Evolutionary conservation across 2,888 invertebrate species (phyloP), one percentile per base, ranked within the genome.

Genomic region (Drosophila barbarae): DNA sequence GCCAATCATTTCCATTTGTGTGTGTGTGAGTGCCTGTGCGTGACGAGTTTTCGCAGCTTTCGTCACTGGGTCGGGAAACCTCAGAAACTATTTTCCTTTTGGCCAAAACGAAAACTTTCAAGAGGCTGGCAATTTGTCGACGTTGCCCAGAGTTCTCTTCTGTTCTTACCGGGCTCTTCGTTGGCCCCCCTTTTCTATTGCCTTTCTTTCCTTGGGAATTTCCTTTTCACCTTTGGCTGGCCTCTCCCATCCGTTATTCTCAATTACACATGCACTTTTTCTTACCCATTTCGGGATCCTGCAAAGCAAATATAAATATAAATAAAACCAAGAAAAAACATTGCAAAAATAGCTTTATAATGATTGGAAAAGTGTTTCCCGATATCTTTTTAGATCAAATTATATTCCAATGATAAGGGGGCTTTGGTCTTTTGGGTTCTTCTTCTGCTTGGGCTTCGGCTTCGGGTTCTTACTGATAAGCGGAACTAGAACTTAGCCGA

Each of bases 71-170:
- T 23, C 12, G 46, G 46, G 30, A 47, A 36, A 64, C 49, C 35
- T 42, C 41, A 36, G 44, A 63, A 61, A 63, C 49, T 63, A 41
- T 63, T 41, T 64, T 63, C 60, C 26, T 57, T 57, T 58, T 56
- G 18, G 63, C 35, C 28, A 30, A 26, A 35, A 5, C 21, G 13
- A 28, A 28, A 51, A 49, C 42, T 49, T 44, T 30, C 18, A 28
- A 65, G 42, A 36, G 65, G 65, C 65, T 23, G 15, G 32, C 63
- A 65, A 63, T 63, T 63, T 63, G 51, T 63, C 65, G 38, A 32
- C 32, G n/a, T 21, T 26, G 35, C 42, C 23, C 13, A 12, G 32
- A 46, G 50, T 63, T 36, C 26, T 5, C 18, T 13, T 18, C 9
- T 8, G 13, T 18, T 26, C 8, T 2, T 15, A 12, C 32, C 8